These are phyloP conservation scores for Cygnus buccinator DNA, from an alignment of 2,113 vertebrate species.

Conservation along the genomic window DNA sequence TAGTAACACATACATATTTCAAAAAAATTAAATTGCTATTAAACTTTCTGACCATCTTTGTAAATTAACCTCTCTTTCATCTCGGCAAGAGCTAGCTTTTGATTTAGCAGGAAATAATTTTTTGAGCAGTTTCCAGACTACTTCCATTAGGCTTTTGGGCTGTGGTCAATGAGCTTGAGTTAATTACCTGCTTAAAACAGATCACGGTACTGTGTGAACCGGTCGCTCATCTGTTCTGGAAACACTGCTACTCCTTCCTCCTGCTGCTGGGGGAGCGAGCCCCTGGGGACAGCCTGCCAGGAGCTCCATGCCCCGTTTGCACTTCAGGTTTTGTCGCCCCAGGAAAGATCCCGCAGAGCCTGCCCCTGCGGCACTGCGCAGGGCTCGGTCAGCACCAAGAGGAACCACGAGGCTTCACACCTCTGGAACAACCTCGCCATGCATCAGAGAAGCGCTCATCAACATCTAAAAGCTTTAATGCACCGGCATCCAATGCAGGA, in stretches of 20 bases:
- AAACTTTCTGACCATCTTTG: conserved; percentile 57
- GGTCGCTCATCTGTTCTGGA: neutral
- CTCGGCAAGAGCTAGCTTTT: neutral
- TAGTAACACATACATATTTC: conserved; percentile 1
- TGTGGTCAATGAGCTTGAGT: conserved; percentile 37
- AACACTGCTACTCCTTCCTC: rapidly evolving
- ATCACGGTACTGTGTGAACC: rapidly evolving
- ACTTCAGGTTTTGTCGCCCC: no score
- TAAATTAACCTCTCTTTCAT: conserved; percentile 57
- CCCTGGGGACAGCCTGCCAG: rapidly evolving
- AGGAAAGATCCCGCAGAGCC: no score
- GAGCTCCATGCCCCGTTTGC: neutral
- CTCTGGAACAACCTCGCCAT: no score
- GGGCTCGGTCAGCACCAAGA: no score
- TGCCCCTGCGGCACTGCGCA: no score
- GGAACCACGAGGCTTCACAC: no score
- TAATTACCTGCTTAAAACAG: conserved; percentile 33
- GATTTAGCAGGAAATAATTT: conserved; percentile 61
- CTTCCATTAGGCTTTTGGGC: conserved; percentile 40
- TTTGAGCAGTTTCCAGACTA: conserved; percentile 52
- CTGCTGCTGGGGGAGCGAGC: rapidly evolving
- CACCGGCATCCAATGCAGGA: neutral
- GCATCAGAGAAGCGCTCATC: neutral
- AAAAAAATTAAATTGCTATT: conserved; percentile 61
- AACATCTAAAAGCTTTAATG: neutral